Percentiles rank a stretch among this genome's conserved stretches.
Evolutionary conservation across 2,113 vertebrate species (phyloP).

Genomic region (Sciurus niger): DNA sequence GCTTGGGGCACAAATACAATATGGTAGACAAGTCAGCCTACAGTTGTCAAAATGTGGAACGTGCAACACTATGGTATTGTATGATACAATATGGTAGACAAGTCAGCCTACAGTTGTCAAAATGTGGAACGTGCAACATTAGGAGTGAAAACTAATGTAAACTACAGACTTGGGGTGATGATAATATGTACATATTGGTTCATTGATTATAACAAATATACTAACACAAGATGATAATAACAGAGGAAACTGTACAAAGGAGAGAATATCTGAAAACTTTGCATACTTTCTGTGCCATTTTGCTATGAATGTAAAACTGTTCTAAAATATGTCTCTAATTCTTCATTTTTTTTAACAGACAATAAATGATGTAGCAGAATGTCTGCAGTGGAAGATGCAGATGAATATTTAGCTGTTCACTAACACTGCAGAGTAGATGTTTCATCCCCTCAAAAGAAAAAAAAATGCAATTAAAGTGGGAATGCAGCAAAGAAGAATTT

Average conservation of each 20-base stretch:
- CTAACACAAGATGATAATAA: background rate
- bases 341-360: background rate
- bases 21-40: no score
- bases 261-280: background rate
- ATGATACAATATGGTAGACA: background rate
- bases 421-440: background rate
- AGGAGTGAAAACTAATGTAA: background rate
- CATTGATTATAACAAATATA: background rate
- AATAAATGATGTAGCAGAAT: background rate
- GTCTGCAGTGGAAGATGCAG: background rate
- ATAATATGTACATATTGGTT: no score
- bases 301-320: background rate
- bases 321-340: background rate
- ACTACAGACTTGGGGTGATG: no score
- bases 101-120: background rate
- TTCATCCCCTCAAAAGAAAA: background rate
- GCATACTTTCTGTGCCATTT: background rate
- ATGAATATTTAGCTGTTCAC: background rate
- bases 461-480: background rate
- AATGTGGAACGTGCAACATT: background rate
- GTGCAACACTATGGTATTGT: background rate
- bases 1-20: background rate
- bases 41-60: background rate
- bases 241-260: background rate
- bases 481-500: background rate